Percentiles rank a stretch among this genome's conserved stretches.
Conservation (phyloP, 2,888 invertebrate genomes). For the Dioctria linearis region DNA sequence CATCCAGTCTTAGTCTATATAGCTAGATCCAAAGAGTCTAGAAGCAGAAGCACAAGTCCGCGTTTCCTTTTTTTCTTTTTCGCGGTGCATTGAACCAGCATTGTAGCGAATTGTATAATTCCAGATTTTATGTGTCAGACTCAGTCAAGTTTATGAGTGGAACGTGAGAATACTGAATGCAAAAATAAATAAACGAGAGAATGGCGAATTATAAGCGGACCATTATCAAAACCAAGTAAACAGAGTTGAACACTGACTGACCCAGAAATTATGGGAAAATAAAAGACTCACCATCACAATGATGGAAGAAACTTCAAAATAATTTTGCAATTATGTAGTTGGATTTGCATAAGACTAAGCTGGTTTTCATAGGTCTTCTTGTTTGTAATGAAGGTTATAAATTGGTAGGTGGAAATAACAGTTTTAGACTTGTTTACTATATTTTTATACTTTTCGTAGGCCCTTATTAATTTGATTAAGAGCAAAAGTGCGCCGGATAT, state of each 20-base stretch:
- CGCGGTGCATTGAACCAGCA: constrained; percentile 19
- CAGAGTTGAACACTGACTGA: constrained; percentile 22
- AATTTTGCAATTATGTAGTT: neutral
- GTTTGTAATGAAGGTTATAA: no score
- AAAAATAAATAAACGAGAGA: constrained; percentile 26
- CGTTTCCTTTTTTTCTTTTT: no score
- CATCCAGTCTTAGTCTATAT: no score
- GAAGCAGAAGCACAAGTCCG: no score
- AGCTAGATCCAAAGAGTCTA: no score
- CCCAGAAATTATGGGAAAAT: constrained; percentile 32
- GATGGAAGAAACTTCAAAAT: neutral
- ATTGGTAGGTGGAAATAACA: no score
- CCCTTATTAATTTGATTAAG: no score
- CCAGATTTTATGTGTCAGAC: constrained; percentile 11
- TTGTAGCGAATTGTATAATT: constrained; percentile 6
- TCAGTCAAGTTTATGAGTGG: constrained; percentile 14
- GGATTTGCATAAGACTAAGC: no score
- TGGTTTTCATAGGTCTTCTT: no score
- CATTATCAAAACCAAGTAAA: constrained; percentile 12
- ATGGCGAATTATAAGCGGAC: constrained; percentile 18
- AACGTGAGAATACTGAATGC: constrained; percentile 35
- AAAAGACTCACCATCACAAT: neutral
- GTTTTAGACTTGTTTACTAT: no score
- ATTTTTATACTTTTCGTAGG: no score
- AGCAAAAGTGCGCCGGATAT: no score